These are phyloP conservation scores for Gasterosteus nipponicus DNA, from an alignment of 2,113 vertebrate species.

Conservation along the genomic window DNA sequence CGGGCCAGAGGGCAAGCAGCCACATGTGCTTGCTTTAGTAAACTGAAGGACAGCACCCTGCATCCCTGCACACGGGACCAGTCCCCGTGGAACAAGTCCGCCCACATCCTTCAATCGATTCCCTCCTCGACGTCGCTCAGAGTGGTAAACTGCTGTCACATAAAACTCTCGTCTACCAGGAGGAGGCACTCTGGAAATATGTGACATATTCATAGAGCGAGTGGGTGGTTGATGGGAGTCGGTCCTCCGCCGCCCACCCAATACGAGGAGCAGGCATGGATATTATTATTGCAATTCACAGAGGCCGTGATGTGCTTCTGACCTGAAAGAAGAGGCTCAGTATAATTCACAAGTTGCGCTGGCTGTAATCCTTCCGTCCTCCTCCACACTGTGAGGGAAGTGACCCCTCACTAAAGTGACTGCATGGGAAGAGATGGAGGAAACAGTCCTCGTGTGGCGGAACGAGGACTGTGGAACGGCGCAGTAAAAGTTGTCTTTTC, in stretches of 20 bases:
- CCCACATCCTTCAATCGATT: neutral
- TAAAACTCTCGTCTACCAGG: slow-evolving; percentile 25
- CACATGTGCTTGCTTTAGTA: neutral
- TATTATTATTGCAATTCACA: neutral
- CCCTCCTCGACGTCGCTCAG: slow-evolving; percentile 1
- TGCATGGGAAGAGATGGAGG: neutral
- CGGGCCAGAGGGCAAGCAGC: too few relatives aligned
- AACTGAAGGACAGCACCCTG: neutral
- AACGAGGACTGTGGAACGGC: neutral
- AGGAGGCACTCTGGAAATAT: neutral
- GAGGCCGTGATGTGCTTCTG: neutral
- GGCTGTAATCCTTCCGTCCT: neutral
- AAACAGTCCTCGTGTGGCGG: neutral
- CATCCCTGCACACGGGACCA: neutral
- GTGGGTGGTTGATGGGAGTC: slow-evolving; percentile 10
- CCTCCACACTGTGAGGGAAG: neutral
- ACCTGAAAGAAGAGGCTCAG: neutral
- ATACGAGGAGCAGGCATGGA: neutral
- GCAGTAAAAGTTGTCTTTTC: neutral
- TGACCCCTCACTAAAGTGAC: neutral
- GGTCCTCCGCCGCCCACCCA: neutral
- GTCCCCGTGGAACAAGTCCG: neutral
- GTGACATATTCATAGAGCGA: slow-evolving; percentile 17
- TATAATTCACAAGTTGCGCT: neutral
- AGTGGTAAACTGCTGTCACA: slow-evolving; percentile 4